These are phyloP conservation scores for Pithecia hirsuta DNA, from an alignment of 2,797 vertebrate species.

Conservation along the genomic window DNA sequence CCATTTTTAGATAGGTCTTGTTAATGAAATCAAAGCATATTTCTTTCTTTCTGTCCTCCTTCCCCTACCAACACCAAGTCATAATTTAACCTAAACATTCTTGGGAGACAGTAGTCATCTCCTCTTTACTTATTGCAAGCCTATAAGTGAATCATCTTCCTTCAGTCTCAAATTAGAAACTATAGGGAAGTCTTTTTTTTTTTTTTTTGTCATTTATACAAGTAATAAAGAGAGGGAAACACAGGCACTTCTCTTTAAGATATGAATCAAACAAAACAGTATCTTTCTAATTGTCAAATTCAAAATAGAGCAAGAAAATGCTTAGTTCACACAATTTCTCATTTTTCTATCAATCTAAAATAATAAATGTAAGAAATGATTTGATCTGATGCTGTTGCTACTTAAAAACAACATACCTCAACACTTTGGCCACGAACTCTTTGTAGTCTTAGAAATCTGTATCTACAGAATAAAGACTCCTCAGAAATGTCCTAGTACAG, in stretches of 20 bases:
- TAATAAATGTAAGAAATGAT: not conserved
- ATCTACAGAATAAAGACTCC: not conserved
- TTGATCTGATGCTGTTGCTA: not conserved
- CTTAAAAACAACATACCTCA: not conserved
- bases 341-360: not conserved
- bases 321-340: not conserved
- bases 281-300: not conserved
- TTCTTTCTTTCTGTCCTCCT: not conserved
- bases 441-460: not conserved
- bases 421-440: not conserved
- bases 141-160: not conserved
- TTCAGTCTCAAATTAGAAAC: constrained; percentile 41
- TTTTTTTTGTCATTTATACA: constrained; percentile 10
- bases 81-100: not conserved
- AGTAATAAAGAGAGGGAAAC: not conserved
- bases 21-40: not conserved
- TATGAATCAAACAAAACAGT: not conserved
- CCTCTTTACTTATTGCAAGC: not conserved
- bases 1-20: constrained; percentile 48
- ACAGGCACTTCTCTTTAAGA: not conserved
- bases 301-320: constrained; percentile 27
- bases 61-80: not conserved
- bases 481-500: not conserved
- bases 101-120: not conserved
- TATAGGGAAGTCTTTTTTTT: not conserved